A percentile compares a stretch with the other conserved stretches of the same genome.
phyloP scores from a whole-genome alignment of 1,140 invertebrate genomes.

The Halictus rubicundus region DNA sequence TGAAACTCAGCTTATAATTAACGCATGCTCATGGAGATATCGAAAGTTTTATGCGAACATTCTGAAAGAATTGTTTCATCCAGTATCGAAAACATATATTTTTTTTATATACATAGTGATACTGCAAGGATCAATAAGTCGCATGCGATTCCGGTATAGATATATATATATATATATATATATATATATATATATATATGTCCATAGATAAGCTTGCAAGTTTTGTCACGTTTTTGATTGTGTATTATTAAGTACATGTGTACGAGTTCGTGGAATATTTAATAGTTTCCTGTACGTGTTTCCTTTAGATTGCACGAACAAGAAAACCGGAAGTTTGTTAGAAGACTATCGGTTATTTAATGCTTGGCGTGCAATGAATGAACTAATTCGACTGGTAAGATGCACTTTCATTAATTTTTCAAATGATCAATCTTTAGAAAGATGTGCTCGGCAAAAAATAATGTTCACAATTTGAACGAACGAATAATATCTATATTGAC shows the following conservation, averaged over 20 bases:
- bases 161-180: no score
- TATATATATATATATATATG: no score
- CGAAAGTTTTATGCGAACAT: background rate
- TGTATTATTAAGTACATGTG: slow-evolving; percentile 19
- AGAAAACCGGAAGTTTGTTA: slow-evolving; percentile 9
- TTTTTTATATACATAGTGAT: background rate
- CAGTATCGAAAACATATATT: background rate
- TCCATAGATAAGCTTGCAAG: background rate
- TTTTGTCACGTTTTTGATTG: slow-evolving; percentile 34
- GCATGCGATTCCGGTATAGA: background rate
- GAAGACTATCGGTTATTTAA: background rate
- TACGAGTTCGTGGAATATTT: slow-evolving; percentile 41
- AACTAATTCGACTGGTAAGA: no score
- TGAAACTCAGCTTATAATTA: background rate
- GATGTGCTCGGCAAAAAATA: no score
- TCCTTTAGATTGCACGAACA: background rate
- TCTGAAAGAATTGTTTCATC: background rate
- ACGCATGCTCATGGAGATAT: background rate
- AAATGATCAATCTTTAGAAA: no score
- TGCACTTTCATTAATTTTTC: no score
- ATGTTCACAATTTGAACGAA: no score
- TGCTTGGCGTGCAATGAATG: background rate
- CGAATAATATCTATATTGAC: no score
- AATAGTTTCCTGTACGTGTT: slow-evolving; percentile 33
- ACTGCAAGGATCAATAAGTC: background rate